These are phyloP conservation scores for Diadegma fenestrale DNA, from an alignment of 2,888 invertebrate genomes.

Conservation along the genomic window DNA sequence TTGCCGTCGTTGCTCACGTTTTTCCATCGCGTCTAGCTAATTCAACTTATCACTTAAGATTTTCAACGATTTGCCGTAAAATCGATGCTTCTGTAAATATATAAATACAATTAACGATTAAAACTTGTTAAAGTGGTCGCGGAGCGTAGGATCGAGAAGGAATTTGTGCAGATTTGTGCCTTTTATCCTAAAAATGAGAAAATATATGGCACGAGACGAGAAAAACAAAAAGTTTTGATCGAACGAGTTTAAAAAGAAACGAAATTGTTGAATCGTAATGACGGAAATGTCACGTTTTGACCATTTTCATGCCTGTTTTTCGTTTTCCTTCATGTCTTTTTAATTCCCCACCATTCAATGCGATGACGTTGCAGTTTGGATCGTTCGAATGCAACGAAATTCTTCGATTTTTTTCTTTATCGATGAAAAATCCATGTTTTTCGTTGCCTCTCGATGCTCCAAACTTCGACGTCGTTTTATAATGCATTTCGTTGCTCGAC, in stretches of 20 bases:
- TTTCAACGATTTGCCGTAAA: neutral
- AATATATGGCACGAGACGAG: conserved; percentile 9
- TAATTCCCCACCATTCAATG: conserved; percentile 30
- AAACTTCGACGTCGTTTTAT: too few relatives aligned
- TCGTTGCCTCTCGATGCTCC: too few relatives aligned
- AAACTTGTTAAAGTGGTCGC: conserved; percentile 59
- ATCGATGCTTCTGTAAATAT: conserved; percentile 50
- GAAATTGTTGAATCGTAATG: conserved; percentile 1
- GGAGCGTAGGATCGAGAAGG: neutral
- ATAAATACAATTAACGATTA: conserved; percentile 25
- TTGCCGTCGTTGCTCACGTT: neutral
- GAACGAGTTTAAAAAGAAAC: conserved; percentile 13
- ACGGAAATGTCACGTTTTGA: conserved; percentile 13
- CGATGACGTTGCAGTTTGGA: neutral
- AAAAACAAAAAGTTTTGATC: conserved; percentile 1
- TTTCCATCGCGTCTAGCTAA: conserved; percentile 5
- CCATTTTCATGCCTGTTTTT: conserved; percentile 10
- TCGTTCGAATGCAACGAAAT: too few relatives aligned
- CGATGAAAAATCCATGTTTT: too few relatives aligned
- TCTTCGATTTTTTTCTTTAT: too few relatives aligned
- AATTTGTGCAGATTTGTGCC: conserved; percentile 60
- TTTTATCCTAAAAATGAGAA: conserved; percentile 39
- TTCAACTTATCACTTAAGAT: conserved; percentile 3
- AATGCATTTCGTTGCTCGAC: conserved; percentile 52
- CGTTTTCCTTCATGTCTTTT: conserved; percentile 22